Evolutionary conservation across 2,888 invertebrate genomes (phyloP).

Genomic region (Criorhina ranunculi): DNA sequence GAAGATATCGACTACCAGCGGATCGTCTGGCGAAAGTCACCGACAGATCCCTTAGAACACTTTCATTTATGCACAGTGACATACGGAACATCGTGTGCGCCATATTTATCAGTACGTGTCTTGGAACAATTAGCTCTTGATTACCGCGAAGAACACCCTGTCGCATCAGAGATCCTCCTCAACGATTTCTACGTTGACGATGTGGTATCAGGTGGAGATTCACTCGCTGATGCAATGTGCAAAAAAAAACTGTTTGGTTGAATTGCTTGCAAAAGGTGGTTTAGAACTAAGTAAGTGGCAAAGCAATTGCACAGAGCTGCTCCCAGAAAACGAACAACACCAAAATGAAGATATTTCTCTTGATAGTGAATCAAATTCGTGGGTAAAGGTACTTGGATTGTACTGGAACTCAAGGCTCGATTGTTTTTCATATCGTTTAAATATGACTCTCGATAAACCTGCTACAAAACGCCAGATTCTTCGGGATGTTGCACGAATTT

Average conservation of each 20-base stretch:
- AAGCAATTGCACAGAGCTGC: not conserved
- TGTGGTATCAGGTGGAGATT: not conserved
- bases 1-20: not conserved
- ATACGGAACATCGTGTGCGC: slow-evolving; percentile 16
- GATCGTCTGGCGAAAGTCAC: slow-evolving; percentile 8
- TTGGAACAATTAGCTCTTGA: slow-evolving; percentile 24
- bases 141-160: not conserved
- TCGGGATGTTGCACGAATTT: not conserved
- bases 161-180: slow-evolving; percentile 3
- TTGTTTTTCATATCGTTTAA: too few species aligned
- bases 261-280: not conserved
- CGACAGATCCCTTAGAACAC: not conserved
- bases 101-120: not conserved
- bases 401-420: slow-evolving; percentile 13
- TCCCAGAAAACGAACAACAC: not conserved
- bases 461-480: slow-evolving; percentile 3
- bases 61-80: too few species aligned
- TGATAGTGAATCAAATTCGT: too few species aligned
- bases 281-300: not conserved
- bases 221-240: not conserved
- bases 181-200: slow-evolving; percentile 29
- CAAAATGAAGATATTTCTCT: too few species aligned
- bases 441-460: not conserved
- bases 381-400: too few species aligned
- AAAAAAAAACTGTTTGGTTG: not conserved